Percentiles rank a stretch among this genome's conserved stretches.
These are phyloP conservation scores for Syrrhaptes paradoxus DNA, from an alignment of 2,113 vertebrate species.

Conservation along the genomic window DNA sequence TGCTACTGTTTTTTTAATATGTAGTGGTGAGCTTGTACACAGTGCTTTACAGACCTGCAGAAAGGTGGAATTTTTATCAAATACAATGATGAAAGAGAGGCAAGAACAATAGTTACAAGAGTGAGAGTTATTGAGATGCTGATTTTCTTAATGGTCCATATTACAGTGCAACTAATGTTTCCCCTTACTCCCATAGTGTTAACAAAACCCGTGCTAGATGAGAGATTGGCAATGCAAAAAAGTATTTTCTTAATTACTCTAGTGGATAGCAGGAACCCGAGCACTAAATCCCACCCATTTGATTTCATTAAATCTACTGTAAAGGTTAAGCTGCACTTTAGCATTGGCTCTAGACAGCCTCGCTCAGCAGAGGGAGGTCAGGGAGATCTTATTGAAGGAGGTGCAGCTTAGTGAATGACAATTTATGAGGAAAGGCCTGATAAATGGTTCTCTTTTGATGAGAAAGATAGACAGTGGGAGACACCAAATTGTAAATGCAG, in stretches of 20 bases:
- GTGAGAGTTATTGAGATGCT: not conserved
- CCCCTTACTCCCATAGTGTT: not conserved
- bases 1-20: not conserved
- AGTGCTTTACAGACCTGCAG: not conserved
- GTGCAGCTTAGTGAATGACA: not conserved
- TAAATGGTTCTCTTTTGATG: not conserved
- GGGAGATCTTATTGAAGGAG: not conserved
- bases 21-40: not conserved
- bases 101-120: not conserved
- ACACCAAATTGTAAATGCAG: not conserved
- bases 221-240: conserved; percentile 19
- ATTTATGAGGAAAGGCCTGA: not conserved
- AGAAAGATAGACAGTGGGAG: not conserved
- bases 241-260: conserved; percentile 69
- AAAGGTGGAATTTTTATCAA: not conserved
- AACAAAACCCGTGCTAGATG: conserved; percentile 1
- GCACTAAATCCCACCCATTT: conserved; percentile 55
- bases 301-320: conserved; percentile 53
- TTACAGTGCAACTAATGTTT: not conserved
- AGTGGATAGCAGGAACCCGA: conserved; percentile 28
- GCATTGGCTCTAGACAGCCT: conserved; percentile 5
- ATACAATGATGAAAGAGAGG: not conserved
- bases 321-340: conserved; percentile 59
- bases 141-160: not conserved
- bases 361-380: not conserved